Conservation (phyloP, 1,140 invertebrate genomes). For the Drosophila kurseongensis region DNA sequence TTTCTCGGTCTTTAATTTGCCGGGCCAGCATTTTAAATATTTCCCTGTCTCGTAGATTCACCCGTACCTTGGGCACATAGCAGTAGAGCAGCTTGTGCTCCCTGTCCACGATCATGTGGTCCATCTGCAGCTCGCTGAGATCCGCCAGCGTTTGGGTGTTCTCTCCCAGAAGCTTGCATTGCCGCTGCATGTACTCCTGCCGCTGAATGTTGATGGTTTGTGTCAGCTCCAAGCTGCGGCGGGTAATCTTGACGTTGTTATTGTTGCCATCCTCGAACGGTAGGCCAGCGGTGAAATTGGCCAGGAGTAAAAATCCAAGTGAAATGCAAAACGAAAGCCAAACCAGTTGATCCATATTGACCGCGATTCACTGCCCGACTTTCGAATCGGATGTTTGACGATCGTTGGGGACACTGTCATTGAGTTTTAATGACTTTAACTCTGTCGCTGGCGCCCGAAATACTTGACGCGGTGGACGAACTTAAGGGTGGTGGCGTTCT, state of each 20-base stretch:
- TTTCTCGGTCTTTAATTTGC: neutral
- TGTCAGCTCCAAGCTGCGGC: slow-evolving; percentile 86
- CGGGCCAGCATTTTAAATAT: slow-evolving; percentile 10
- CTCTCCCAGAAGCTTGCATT: slow-evolving; percentile 86
- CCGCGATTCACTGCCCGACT: slow-evolving; percentile 33
- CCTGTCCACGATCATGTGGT: slow-evolving; percentile 92
- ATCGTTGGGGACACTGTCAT: slow-evolving; percentile 10
- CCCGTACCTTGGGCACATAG: slow-evolving; percentile 94
- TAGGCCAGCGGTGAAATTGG: slow-evolving; percentile 16
- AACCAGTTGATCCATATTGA: slow-evolving; percentile 45
- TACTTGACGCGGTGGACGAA: slow-evolving; percentile 86
- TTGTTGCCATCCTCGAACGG: slow-evolving; percentile 83
- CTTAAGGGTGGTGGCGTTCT: slow-evolving; percentile 86
- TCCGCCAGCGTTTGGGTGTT: slow-evolving; percentile 81
- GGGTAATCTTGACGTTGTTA: slow-evolving; percentile 81
- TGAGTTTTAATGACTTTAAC: slow-evolving; percentile 20
- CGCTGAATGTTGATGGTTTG: slow-evolving; percentile 87
- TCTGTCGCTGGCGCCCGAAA: slow-evolving; percentile 66
- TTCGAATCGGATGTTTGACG: slow-evolving; percentile 21
- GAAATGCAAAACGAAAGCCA: slow-evolving; percentile 39
- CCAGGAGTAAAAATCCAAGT: slow-evolving; percentile 32
- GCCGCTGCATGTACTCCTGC: slow-evolving; percentile 89
- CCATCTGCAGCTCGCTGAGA: slow-evolving; percentile 86
- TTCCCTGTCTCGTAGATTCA: neutral
- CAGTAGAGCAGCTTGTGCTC: slow-evolving; percentile 94